Percentiles rank a stretch among this genome's conserved stretches.
Evolutionary conservation across 2,888 invertebrate genomes (phyloP).

Genomic region (Alsophila aescularia): DNA sequence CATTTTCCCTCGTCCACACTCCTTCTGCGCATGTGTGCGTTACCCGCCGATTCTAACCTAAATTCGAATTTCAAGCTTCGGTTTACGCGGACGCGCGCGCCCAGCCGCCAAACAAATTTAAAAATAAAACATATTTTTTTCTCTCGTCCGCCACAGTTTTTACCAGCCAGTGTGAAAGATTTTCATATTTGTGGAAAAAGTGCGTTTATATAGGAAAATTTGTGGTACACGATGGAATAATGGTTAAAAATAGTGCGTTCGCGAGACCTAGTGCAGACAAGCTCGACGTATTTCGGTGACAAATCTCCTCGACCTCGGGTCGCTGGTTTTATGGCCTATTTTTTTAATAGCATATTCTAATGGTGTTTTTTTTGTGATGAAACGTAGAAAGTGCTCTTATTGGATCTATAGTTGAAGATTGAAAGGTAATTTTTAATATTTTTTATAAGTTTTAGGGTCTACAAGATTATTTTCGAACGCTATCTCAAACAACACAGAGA

Average conservation of each 20-base stretch:
- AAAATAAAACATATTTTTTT: constrained; percentile 66
- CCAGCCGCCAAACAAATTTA: constrained; percentile 70
- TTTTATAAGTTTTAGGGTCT: neutral
- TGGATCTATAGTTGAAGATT: constrained; percentile 20
- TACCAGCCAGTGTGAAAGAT: constrained; percentile 12
- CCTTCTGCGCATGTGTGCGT: constrained; percentile 44
- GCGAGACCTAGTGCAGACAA: constrained; percentile 47
- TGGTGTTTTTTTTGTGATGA: constrained; percentile 51
- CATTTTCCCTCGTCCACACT: constrained; percentile 45
- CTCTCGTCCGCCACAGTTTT: constrained; percentile 36
- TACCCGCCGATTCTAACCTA: constrained; percentile 81
- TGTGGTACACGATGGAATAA: constrained; percentile 41
- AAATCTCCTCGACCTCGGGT: constrained; percentile 52
- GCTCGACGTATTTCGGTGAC: constrained; percentile 66
- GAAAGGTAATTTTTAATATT: constrained; percentile 10
- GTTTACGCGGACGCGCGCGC: constrained; percentile 69
- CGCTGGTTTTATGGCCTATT: constrained; percentile 36
- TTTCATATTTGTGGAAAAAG: constrained; percentile 35
- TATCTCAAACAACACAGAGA: no score
- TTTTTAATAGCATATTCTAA: constrained; percentile 39
- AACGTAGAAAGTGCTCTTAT: constrained; percentile 49
- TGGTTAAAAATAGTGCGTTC: constrained; percentile 66
- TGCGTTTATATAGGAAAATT: constrained; percentile 28
- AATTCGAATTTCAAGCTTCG: constrained; percentile 77
- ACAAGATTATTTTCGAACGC: neutral